phyloP scores from a whole-genome alignment of 2,113 vertebrate genomes.

The Oplegnathus fasciatus region DNA sequence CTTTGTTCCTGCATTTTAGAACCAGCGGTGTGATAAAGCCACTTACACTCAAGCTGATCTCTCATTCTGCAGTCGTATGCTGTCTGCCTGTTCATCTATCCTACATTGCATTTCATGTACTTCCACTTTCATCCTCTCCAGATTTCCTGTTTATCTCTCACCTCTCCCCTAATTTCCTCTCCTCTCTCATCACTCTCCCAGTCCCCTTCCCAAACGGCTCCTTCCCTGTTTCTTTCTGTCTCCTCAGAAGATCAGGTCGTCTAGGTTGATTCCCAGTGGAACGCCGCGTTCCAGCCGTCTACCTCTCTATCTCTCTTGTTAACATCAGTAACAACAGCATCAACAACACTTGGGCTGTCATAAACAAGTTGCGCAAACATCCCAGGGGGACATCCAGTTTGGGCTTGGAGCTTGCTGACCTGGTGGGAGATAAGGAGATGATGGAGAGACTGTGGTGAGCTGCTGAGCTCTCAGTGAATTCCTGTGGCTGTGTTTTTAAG shows the following conservation, averaged over 20 bases:
- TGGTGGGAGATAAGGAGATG: conserved; percentile 74
- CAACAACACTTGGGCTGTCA: conserved; percentile 77
- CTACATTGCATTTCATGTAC: conserved; percentile 7
- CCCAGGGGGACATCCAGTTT: conserved; percentile 68
- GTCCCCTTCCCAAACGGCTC: conserved; percentile 26
- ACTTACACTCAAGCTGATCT: background rate
- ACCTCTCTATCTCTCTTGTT: conserved; percentile 58
- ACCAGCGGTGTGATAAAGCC: background rate
- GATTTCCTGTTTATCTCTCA: conserved; percentile 41
- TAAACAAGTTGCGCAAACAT: conserved; percentile 84
- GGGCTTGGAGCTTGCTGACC: conserved; percentile 66
- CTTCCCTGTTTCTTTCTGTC: conserved; percentile 15
- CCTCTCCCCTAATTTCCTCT: conserved; percentile 33
- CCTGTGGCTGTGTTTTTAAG: conserved; percentile 56
- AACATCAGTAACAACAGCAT: conserved; percentile 71
- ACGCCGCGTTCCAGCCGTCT: conserved; percentile 39
- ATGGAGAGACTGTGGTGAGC: conserved; percentile 60
- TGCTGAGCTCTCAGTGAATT: conserved; percentile 60
- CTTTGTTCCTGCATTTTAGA: background rate
- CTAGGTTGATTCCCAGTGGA: conserved; percentile 60
- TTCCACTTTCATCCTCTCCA: conserved; percentile 10
- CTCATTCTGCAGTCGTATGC: background rate
- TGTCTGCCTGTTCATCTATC: conserved; percentile 14
- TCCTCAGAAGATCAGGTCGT: conserved; percentile 57
- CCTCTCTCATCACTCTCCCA: background rate